These are phyloP conservation scores for Gari tellinella DNA, from an alignment of 2,888 invertebrate species.

Conservation along the genomic window DNA sequence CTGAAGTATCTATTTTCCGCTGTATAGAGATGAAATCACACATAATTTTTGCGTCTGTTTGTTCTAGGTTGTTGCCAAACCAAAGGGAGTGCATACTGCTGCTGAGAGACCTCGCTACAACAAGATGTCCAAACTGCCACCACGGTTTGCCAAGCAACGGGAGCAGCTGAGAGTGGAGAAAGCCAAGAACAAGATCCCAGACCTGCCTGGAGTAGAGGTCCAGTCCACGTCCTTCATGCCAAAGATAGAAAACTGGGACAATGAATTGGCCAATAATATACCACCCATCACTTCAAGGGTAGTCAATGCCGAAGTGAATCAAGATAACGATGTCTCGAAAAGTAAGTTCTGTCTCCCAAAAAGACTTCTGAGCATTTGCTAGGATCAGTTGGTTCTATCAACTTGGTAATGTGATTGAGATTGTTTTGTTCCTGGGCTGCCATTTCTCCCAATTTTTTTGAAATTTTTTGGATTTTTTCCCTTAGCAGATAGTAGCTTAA, in stretches of 20 bases:
- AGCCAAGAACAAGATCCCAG: conserved; percentile 64
- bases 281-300: conserved; percentile 63
- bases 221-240: conserved; percentile 69
- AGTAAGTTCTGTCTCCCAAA: conserved; percentile 31
- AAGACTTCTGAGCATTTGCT: no score
- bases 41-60: no score
- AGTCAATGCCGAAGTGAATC: conserved; percentile 47
- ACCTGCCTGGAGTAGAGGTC: conserved; percentile 17
- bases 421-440: no score
- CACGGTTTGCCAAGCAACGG: conserved; percentile 91
- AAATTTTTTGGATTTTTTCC: no score
- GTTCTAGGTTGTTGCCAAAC: conserved; percentile 76
- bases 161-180: conserved; percentile 86
- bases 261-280: conserved; percentile 83
- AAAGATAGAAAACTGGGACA: conserved; percentile 84
- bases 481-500: no score
- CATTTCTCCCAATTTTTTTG: no score
- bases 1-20: no score
- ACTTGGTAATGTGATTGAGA: no score
- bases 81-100: conserved; percentile 71
- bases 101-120: conserved; percentile 65
- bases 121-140: conserved; percentile 88
- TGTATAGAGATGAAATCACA: no score
- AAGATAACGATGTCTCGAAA: conserved; percentile 45
- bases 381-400: no score